These are phyloP conservation scores for Drosophila barbarae DNA, from an alignment of 2,888 invertebrate genomes.

Conservation along the genomic window DNA sequence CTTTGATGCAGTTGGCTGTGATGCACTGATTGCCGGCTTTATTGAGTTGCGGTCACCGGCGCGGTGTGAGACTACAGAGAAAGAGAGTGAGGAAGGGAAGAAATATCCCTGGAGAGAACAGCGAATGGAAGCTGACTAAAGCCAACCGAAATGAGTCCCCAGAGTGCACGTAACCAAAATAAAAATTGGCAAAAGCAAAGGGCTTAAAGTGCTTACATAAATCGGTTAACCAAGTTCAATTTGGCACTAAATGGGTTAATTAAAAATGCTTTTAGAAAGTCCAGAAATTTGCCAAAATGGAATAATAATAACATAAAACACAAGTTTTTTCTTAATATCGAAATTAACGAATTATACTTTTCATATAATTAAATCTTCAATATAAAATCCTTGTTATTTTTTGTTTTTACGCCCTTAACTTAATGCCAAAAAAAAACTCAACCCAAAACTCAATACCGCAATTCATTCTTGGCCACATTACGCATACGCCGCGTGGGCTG, in stretches of 20 bases:
- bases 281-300: neutral
- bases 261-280: neutral
- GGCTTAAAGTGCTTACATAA: slow-evolving; percentile 5
- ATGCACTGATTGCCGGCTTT: slow-evolving; percentile 51
- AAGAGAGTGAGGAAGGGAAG: no score
- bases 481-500: slow-evolving; percentile 30
- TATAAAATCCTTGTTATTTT: neutral
- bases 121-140: slow-evolving; percentile 23
- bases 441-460: slow-evolving; percentile 16
- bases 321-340: no score
- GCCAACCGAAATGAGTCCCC: slow-evolving; percentile 25
- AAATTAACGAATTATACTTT: no score
- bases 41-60: slow-evolving; percentile 44
- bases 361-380: no score
- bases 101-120: slow-evolving; percentile 6
- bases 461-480: slow-evolving; percentile 31
- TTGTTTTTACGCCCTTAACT: slow-evolving; percentile 1
- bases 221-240: slow-evolving; percentile 19
- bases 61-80: neutral
- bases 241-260: neutral
- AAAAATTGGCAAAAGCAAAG: neutral
- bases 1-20: slow-evolving; percentile 44
- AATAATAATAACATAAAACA: neutral
- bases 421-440: neutral
- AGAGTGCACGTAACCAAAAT: slow-evolving; percentile 5